Evolutionary conservation across 2,797 vertebrate species (phyloP).

Genomic region (Microchirus variegatus): DNA sequence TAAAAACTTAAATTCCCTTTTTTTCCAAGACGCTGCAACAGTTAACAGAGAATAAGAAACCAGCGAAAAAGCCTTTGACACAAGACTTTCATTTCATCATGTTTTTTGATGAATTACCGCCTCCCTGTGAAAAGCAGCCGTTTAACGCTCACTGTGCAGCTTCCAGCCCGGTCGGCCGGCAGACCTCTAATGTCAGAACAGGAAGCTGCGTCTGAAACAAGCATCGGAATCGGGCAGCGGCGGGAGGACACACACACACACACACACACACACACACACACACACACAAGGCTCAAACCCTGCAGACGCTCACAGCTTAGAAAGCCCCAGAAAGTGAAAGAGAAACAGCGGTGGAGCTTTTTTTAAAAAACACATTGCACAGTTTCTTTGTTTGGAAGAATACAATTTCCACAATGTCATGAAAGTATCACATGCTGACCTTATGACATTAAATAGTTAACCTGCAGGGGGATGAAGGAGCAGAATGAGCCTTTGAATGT

Average conservation of each 20-base stretch:
- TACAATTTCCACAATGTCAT: slow-evolving; percentile 68
- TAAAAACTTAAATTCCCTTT: too few species aligned
- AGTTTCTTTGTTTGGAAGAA: slow-evolving; percentile 67
- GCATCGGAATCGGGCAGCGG: slow-evolving; percentile 1
- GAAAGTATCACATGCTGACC: slow-evolving; percentile 83
- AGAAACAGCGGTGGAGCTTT: slow-evolving; percentile 33
- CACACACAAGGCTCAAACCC: background rate
- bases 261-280: background rate
- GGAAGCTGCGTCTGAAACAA: slow-evolving; percentile 15
- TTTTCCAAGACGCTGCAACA: background rate
- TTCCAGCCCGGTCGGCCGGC: background rate
- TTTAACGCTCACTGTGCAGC: background rate
- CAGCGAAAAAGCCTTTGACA: too few species aligned
- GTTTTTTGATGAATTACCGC: background rate
- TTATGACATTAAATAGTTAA: slow-evolving; percentile 83
- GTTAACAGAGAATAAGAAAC: background rate
- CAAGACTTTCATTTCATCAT: background rate
- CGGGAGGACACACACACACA: slow-evolving; percentile 2
- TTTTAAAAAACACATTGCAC: slow-evolving; percentile 58
- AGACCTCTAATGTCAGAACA: slow-evolving; percentile 4
- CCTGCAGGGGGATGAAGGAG: slow-evolving; percentile 78
- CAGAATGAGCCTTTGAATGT: slow-evolving; percentile 72
- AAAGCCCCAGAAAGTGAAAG: slow-evolving; percentile 18
- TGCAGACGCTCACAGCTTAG: slow-evolving; percentile 26
- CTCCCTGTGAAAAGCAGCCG: background rate